Evolutionary conservation across 2,888 invertebrate species (phyloP).

Genomic region (Agapostemon virescens): DNA sequence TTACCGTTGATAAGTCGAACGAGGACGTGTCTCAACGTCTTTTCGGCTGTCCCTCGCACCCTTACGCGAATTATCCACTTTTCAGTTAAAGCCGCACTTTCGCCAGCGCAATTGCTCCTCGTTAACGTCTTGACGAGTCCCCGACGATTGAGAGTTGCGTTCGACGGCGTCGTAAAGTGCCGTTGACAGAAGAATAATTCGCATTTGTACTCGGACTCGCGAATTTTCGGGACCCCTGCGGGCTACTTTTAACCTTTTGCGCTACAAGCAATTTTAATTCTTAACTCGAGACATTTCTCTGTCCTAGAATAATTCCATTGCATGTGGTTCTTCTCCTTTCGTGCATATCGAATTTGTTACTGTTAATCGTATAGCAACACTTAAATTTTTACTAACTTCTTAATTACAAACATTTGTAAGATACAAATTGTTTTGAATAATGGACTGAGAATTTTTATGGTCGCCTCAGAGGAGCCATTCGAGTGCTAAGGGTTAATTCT

Average conservation of each 20-base stretch:
- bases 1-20: conserved; percentile 62
- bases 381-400: no score
- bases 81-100: background rate
- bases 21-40: conserved; percentile 23
- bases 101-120: background rate
- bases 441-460: no score
- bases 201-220: background rate
- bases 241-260: background rate
- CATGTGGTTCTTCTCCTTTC: no score
- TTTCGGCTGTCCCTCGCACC: background rate
- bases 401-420: no score
- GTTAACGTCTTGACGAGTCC: background rate
- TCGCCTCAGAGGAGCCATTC: no score
- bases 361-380: no score
- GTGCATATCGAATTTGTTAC: no score
- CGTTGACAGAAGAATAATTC: background rate
- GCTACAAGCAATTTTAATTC: no score
- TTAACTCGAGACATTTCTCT: no score
- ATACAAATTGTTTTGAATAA: no score
- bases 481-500: no score
- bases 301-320: no score
- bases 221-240: background rate
- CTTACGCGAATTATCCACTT: background rate
- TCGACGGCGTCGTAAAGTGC: background rate
- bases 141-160: background rate